Evolutionary conservation across 1,140 invertebrate species (phyloP).

Genomic region (Drosophila repleta): DNA sequence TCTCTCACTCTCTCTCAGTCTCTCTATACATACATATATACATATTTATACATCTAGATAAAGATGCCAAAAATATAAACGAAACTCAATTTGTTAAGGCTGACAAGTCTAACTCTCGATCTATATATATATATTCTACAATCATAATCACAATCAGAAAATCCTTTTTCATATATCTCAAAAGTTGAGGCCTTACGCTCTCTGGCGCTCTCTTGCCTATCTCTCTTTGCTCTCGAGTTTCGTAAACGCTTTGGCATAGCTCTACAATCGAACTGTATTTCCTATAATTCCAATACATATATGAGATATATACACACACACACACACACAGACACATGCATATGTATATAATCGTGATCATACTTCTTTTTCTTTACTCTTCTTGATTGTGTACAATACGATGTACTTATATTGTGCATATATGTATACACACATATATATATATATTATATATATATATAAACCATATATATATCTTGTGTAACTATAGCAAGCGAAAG

Average conservation of each 20-base stretch:
- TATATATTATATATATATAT: slow-evolving; percentile 10
- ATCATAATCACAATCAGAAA: no score
- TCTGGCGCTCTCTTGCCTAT: not conserved
- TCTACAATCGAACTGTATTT: no score
- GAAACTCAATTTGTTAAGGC: no score
- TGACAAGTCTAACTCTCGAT: no score
- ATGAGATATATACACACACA: not conserved
- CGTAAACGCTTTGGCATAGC: not conserved
- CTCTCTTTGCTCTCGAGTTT: slow-evolving; percentile 2
- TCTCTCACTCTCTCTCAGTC: no score
- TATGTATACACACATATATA: slow-evolving; percentile 34
- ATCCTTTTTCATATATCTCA: no score
- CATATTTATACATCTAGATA: not conserved
- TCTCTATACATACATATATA: slow-evolving; percentile 7
- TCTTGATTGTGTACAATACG: slow-evolving; percentile 3
- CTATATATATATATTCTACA: no score
- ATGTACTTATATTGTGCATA: slow-evolving; percentile 42
- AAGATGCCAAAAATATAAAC: no score
- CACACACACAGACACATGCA: slow-evolving; percentile 8
- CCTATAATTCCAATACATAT: not conserved
- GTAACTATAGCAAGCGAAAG: slow-evolving; percentile 4
- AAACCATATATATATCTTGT: slow-evolving; percentile 12
- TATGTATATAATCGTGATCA: slow-evolving; percentile 42
- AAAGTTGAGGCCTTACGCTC: no score
- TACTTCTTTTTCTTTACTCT: slow-evolving; percentile 19